These are phyloP conservation scores for Pyrochroa serraticornis DNA, from an alignment of 2,888 invertebrate species.

Conservation along the genomic window DNA sequence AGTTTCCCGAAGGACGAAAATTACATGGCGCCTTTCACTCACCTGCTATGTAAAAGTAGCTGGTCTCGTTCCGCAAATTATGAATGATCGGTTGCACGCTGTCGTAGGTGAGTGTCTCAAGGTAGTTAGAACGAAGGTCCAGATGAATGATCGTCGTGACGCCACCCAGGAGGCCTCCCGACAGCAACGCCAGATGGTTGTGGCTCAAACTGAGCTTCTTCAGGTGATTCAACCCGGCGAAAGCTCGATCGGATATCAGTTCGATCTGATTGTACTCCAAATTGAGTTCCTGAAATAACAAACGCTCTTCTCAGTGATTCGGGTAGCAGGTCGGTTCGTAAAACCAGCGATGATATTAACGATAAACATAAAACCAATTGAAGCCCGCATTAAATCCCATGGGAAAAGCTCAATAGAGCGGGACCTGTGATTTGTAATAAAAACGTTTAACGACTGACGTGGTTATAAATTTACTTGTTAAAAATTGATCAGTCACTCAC, in stretches of 20 bases:
- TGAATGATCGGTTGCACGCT: slow-evolving; percentile 79
- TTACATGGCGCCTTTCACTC: slow-evolving; percentile 55
- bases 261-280: slow-evolving; percentile 60
- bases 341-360: too few species aligned
- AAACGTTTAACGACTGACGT: too few species aligned
- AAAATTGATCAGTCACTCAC: too few species aligned
- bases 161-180: slow-evolving; percentile 74
- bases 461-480: too few species aligned
- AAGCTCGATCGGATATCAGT: slow-evolving; percentile 77
- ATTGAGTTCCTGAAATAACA: slow-evolving; percentile 48
- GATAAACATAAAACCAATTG: too few species aligned
- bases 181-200: slow-evolving; percentile 75
- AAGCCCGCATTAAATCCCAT: too few species aligned
- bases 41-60: slow-evolving; percentile 80
- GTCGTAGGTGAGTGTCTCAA: slow-evolving; percentile 77
- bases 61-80: slow-evolving; percentile 76
- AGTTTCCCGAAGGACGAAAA: neutral
- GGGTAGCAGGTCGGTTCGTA: too few species aligned
- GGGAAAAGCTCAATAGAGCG: too few species aligned
- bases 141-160: slow-evolving; percentile 74
- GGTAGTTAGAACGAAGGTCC: slow-evolving; percentile 77
- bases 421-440: too few species aligned
- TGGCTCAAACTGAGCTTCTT: slow-evolving; percentile 75
- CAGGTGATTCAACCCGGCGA: slow-evolving; percentile 76
- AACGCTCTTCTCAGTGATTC: neutral